Evolutionary conservation across 2,888 invertebrate species (phyloP).

Genomic region (Alloplasta piceator): DNA sequence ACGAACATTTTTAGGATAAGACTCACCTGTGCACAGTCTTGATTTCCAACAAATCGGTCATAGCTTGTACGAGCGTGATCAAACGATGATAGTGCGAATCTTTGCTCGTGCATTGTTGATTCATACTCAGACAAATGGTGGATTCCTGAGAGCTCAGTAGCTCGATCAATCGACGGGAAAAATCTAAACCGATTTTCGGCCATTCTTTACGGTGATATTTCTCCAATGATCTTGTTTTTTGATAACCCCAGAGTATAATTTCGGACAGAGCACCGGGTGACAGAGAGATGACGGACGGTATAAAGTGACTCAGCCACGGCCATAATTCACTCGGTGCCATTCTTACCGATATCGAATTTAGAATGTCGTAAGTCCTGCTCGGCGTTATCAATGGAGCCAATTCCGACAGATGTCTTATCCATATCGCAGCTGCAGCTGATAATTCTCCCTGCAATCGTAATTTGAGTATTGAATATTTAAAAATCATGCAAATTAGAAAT

Average conservation of each 20-base stretch:
- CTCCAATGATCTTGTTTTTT: slow-evolving; percentile 75
- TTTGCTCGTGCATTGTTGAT: slow-evolving; percentile 71
- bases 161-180: slow-evolving; percentile 79
- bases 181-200: slow-evolving; percentile 79
- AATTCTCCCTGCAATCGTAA: slow-evolving; percentile 73
- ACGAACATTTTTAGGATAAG: slow-evolving; percentile 23
- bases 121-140: slow-evolving; percentile 67
- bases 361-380: slow-evolving; percentile 71
- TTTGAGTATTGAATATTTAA: slow-evolving; percentile 29
- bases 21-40: slow-evolving; percentile 74
- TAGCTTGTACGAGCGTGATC: slow-evolving; percentile 71
- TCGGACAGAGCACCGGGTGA: slow-evolving; percentile 74
- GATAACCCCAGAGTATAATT: slow-evolving; percentile 76
- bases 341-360: slow-evolving; percentile 73
- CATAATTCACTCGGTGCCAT: slow-evolving; percentile 69
- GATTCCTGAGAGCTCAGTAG: slow-evolving; percentile 75
- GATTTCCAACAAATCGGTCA: slow-evolving; percentile 76
- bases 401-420: slow-evolving; percentile 79
- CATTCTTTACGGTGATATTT: slow-evolving; percentile 70
- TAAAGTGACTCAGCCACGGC: slow-evolving; percentile 79
- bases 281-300: slow-evolving; percentile 75
- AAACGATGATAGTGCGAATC: slow-evolving; percentile 75
- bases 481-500: no score
- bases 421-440: slow-evolving; percentile 78
- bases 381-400: slow-evolving; percentile 72